Evolutionary conservation across 2,888 invertebrate species (phyloP), one percentile per base, ranked within the genome.

Genomic region (Xiphydria camelus): DNA sequence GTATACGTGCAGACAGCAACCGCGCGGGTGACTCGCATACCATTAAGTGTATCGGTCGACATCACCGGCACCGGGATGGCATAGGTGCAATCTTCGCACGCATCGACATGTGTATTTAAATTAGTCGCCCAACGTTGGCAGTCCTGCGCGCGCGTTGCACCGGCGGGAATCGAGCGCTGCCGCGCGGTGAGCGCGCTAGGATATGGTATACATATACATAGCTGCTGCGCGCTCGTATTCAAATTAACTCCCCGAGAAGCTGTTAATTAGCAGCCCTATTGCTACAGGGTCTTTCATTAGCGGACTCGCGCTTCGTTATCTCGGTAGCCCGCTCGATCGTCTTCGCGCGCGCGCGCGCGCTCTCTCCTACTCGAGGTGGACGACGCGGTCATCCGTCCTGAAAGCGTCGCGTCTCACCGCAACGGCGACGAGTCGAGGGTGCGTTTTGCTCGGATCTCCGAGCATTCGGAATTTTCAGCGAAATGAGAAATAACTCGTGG

Each of bases 91-190:
- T 73, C 73, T 72, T 66, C 61, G 68, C 70, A 66, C 72, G 67
- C 69, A 73, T 70, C 72, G 70, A 73, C 73, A 72, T 70, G 72
- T 72, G 73, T 72, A 73, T 73, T 73, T 71, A 73, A 73, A 73
- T 73, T 71, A 70, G 70, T 65, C 65, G 68, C 65, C 63, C 57
- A 66, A 63, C 62, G 67, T 63, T 64, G 63, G 64, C 61, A 58
- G 59, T 41, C 55, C 55, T 53, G 55, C 42, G 47, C 41, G 45
- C 42, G 37, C 26, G 31, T 21, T 32, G 40, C 40, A 40, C 21
- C 45, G n/a, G n/a, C n/a, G 34, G 40, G 45, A 41, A 45, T 45
- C 39, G 45, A 17, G 34, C 7, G 23, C 23, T n/a, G 7, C 23
- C 32, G 17, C 29, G 15, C 18, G 34, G 12, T 35, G 21, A 38